Base-by-base conservation (phyloP, 2,113 vertebrate species). In the Sakesphorus luctuosus region DNA sequence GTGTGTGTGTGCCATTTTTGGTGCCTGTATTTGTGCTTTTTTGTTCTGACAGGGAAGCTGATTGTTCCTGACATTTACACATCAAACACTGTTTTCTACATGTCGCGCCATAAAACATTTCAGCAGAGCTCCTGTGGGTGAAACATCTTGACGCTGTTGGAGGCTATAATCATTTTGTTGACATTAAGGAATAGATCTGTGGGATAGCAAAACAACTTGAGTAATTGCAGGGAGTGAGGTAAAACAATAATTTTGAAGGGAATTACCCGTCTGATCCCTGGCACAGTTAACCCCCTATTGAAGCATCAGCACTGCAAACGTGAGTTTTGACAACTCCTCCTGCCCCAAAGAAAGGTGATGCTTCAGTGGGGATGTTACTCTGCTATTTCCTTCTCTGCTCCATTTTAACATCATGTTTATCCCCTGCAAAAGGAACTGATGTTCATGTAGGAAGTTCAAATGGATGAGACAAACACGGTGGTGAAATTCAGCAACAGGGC, bases 211-310 rank as follows among this genome's bases (percentile, higher is more conserved):
- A 96, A 95, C 67, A 92, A 94, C 86, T 59, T 88, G 78, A 82
- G 72, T 92, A 92, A 96, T 75, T 84, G 84, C 87, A 71, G 82
- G 35, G 87, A 84, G 75, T 2, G 84, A 96, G 59, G 76, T 96
- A 89, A 98, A 97, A 95, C 66, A 97, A 63, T 90, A 79, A 95
- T 97, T 96, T 95, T 89, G 67, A 95, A 94, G 65, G 72, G 44
- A 96, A 90, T 93, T 73, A 87, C 61, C 79, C 38, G 1, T 46
- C 71, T 75, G 77, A 78, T 94, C 19, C 21, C 19, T 31, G n/a
- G 49, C 68, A 90, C 36, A 21, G 65, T 90, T 97, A 94, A 95
- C 52, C 47, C 25, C 46, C 50, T 46, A 26, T 62, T 25, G n/a
- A 50, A 79, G 28, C 1, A 2, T 77, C 33, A 84, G 23, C 18